Base-by-base conservation (phyloP, 1,140 invertebrate genomes). In the Micrasema longulum region DNA sequence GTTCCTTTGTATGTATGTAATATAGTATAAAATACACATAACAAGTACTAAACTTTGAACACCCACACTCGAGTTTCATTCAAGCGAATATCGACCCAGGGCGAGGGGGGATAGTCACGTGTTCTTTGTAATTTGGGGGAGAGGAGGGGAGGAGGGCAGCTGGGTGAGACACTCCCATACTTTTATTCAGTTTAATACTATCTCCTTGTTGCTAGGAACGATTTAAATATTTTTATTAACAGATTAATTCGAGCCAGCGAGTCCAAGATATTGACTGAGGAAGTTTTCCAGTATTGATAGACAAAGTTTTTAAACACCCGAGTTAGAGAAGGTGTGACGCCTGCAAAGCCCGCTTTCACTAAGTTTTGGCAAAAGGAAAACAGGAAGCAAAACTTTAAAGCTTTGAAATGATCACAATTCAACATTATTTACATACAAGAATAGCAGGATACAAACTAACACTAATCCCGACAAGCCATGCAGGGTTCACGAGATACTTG, bases 1-100 rank as follows among this genome's bases (percentile, higher is more conserved):
- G 2, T 1, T 48, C 14, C n/a, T n/a, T n/a, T 48, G 7, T 16
- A 1, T 18, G 16, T 9, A 16, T 20, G 47, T 5, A 10, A 20
- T 11, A 2, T 16, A 18, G 47, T 7, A 48, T 48, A 9, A 20
- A 48, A 31, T 31, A 31, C 26, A 31, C 26, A 31, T 7, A 31
- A 31, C 7, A 31, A 31, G 7, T 2, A 31, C 26, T 7, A 16
- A 31, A 20, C 3, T 22, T 26, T 18, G 16, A 10, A 22, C 53
- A 67, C 64, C 11, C 26, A 68, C 64, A 67, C 64, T 20, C 12
- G 23, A 12, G 23, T 45, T 55, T 50, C 63, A 67, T 66, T 72
- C 71, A 68, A 57, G 57, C 53, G 16, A 55, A 68, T 72, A 68
- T 72, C 71, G 71, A 72, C 48, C 64, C 14, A 45, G 31, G 23